Conservation (phyloP, 1,140 invertebrate species). For the Rhynchophorus ferrugineus region DNA sequence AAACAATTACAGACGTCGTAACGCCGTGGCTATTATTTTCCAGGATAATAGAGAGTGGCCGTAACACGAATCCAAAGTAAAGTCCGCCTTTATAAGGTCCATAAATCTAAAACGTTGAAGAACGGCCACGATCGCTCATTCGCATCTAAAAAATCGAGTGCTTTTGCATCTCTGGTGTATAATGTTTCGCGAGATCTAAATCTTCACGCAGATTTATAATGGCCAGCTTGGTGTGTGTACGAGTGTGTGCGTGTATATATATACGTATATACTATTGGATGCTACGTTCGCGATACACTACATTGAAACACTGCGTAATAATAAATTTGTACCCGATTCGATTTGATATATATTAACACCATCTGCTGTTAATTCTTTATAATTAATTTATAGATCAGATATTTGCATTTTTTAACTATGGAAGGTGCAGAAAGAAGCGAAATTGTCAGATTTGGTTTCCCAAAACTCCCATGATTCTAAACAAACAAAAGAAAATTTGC, state of each 20-base stretch:
- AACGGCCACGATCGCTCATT: conserved; percentile 14
- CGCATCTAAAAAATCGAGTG: conserved; percentile 22
- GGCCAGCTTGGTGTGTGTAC: conserved; percentile 5
- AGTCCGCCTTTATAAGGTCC: conserved; percentile 10
- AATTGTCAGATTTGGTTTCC: too few species aligned
- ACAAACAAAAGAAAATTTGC: too few species aligned
- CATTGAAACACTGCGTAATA: too few species aligned
- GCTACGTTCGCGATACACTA: background rate
- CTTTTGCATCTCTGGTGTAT: conserved; percentile 24
- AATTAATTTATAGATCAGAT: too few species aligned
- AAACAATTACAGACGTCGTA: too few species aligned
- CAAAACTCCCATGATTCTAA: too few species aligned
- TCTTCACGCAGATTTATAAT: conserved; percentile 18
- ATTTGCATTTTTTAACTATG: too few species aligned
- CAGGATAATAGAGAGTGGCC: background rate
- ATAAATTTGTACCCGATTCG: too few species aligned
- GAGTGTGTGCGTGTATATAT: conserved; percentile 2
- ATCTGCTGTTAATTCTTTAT: too few species aligned
- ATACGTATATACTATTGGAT: conserved; percentile 3
- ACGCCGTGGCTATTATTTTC: background rate
- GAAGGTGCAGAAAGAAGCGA: too few species aligned
- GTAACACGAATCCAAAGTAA: conserved; percentile 14
- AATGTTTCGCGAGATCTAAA: conserved; percentile 20
- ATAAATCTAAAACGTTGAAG: conserved; percentile 16
- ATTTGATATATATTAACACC: too few species aligned